Conservation (phyloP, 2,797 vertebrate species). For the Pelobates cultripes region DNA sequence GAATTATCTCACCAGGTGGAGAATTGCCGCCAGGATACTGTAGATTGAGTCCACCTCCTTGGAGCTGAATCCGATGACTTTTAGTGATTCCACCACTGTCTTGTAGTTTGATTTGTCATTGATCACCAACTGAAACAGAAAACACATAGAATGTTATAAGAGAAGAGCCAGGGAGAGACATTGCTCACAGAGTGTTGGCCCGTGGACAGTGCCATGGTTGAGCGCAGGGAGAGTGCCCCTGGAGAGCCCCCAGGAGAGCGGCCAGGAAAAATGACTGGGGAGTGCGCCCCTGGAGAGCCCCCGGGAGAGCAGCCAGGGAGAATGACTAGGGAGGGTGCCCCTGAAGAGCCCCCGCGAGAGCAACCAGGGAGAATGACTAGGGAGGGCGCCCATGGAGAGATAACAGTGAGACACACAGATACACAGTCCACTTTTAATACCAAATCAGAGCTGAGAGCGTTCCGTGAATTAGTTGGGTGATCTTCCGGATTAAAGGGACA, state of each 20-base stretch:
- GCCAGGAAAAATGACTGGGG: not conserved
- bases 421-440: too few relatives aligned
- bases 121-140: slow-evolving; percentile 58
- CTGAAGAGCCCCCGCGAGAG: too few relatives aligned
- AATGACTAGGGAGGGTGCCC: too few relatives aligned
- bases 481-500: too few relatives aligned
- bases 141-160: not conserved
- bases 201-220: not conserved
- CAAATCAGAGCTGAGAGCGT: too few relatives aligned
- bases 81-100: slow-evolving; percentile 79
- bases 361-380: too few relatives aligned
- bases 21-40: slow-evolving; percentile 81
- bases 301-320: not conserved
- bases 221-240: not conserved
- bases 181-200: not conserved
- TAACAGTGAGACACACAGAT: too few relatives aligned
- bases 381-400: too few relatives aligned
- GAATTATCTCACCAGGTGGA: slow-evolving; percentile 78
- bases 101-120: slow-evolving; percentile 74
- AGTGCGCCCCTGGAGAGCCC: not conserved
- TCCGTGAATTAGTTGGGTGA: too few relatives aligned
- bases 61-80: slow-evolving; percentile 82
- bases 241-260: not conserved
- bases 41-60: slow-evolving; percentile 78
- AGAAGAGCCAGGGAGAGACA: not conserved